These are phyloP conservation scores for Psophia crepitans DNA, from an alignment of 2,113 vertebrate species.

Conservation along the genomic window DNA sequence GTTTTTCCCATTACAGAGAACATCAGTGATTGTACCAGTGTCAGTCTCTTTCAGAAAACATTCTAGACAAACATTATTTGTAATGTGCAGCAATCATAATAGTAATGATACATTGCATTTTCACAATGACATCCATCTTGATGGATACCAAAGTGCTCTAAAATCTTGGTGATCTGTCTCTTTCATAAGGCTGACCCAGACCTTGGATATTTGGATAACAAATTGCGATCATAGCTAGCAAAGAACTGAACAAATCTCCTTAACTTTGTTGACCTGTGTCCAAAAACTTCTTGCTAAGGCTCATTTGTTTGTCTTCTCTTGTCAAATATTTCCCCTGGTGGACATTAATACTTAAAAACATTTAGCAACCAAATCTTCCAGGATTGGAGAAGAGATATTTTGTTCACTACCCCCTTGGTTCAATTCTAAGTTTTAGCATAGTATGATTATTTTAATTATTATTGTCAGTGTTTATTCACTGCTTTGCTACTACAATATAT, in stretches of 20 bases:
- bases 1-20: conserved; percentile 39
- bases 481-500: background rate
- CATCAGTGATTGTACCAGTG: background rate
- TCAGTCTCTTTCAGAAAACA: background rate
- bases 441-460: background rate
- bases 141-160: background rate
- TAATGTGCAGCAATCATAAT: background rate
- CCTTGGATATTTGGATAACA: background rate
- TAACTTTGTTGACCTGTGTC: background rate
- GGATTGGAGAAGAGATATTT: background rate
- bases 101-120: conserved; percentile 16
- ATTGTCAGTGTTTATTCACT: background rate
- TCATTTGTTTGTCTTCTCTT: background rate
- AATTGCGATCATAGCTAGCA: background rate
- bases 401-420: background rate
- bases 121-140: background rate
- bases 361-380: background rate
- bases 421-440: background rate
- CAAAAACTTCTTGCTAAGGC: background rate
- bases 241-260: background rate
- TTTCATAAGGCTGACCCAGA: background rate
- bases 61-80: conserved; percentile 5
- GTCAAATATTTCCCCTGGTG: background rate
- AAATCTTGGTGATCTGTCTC: background rate
- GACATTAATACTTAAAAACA: background rate